Evolutionary conservation across 2,113 vertebrate genomes (phyloP).

Genomic region (Agelaius tricolor): DNA sequence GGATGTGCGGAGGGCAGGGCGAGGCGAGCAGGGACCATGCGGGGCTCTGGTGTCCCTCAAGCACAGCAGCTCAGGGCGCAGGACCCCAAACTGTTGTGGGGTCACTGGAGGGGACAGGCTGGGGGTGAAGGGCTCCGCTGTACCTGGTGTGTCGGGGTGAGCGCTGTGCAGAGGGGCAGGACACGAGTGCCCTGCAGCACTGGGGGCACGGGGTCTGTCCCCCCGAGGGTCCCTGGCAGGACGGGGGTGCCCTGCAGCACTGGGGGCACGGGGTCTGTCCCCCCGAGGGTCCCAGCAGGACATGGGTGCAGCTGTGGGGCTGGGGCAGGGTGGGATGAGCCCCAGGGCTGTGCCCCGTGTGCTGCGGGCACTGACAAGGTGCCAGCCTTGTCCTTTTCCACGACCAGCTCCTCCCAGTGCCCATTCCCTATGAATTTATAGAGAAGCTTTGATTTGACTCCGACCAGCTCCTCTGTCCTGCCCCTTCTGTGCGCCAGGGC

Average conservation of each 20-base stretch:
- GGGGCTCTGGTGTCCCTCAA: accelerated
- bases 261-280: too few species aligned
- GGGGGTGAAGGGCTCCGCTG: neutral
- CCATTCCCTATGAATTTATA: accelerated
- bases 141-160: neutral
- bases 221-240: too few species aligned
- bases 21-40: neutral
- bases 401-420: neutral
- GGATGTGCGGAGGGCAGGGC: neutral
- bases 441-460: neutral
- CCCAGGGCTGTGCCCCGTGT: neutral
- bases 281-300: too few species aligned
- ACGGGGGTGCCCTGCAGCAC: too few species aligned
- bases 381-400: neutral
- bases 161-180: accelerated
- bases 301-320: accelerated
- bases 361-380: neutral
- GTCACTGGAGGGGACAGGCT: accelerated
- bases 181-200: too few species aligned
- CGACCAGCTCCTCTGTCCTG: neutral
- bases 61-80: accelerated
- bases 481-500: neutral
- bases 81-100: neutral
- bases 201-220: too few species aligned
- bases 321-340: neutral